Evolutionary conservation across 1,140 invertebrate species (phyloP), one percentile per base, ranked within the genome.

Genomic region (Drosophila mauritiana): DNA sequence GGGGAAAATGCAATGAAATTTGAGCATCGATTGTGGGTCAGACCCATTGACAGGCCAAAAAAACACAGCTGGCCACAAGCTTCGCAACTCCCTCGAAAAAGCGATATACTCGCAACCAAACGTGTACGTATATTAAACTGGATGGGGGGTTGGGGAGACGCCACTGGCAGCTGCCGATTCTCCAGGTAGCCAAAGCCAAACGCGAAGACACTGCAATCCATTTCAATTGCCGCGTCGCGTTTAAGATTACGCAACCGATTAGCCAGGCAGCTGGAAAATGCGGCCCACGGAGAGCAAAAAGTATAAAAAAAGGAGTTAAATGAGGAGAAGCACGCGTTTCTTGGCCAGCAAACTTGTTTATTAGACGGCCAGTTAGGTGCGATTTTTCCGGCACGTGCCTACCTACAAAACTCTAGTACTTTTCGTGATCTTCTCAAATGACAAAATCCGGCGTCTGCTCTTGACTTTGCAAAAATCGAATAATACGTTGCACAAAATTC

Each of bases 221-320:
- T 86, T 86, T 88, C 83, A 86, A 86, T 86, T 86, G 84, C 79
- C 62, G 73, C 75, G 61, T 55, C 84, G 83, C 83, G 83, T 89
- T 89, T 88, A 90, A 88, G 83, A 88, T 88, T 88, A 88, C 83
- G 80, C 85, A 76, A 77, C 59, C 83, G 83, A 88, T 88, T 88
- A 88, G 84, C 78, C 63, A 59, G 73, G 84, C 84, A 88, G 84
- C 83, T 88, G 84, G 76, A 88, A 89, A 89, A 88, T 88, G 75
- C 51, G 52, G 63, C 57, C 78, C 58, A 73, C 34, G 45, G 59
- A 43, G 52, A 52, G 53, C 64, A 15, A 65, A 64, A 62, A 42
- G 17, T 40, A 40, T 17, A 12, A 64, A 51, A 25, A 51, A 34
- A 17, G 11, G 27, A 22, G 22, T 31, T 34, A 36, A 36, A 61